Base-by-base conservation (phyloP, 2,888 invertebrate genomes). In the Choreutis nemorana region DNA sequence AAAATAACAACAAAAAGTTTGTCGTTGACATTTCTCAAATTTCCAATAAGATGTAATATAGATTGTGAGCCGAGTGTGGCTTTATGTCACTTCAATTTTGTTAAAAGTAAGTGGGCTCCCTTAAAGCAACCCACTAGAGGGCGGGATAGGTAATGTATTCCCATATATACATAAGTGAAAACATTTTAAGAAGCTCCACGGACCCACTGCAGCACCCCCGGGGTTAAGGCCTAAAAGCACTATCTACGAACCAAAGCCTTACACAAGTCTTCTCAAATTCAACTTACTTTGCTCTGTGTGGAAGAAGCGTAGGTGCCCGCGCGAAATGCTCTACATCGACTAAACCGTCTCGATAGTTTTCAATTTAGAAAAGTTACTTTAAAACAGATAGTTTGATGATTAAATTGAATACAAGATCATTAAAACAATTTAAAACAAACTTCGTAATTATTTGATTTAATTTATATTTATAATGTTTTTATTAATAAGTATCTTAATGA, bases 211-310 rank as follows among this genome's bases (percentile, higher is more conserved):
- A 70, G 66, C 73, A 75, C 79, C 78, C 75, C 62, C 60, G 78
- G 79, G 78, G 77, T 73, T 75, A 75, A 71, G 72, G 75, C 78
- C 78, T 80, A 78, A 80, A 78, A 80, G 79, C 79, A 79, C 79
- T 79, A 79, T 79, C 79, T 72, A 71, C 48, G 55, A 75, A 73
- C 71, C 75, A 75, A 77, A 77, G 78, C 77, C 71, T 72, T 75
- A 77, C n/a, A n/a, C 77, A 78, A 77, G 75, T 79, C 78, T 72
- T 73, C 78, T 75, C 73, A 70, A 79, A 79, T 78, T 75, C 78
- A 68, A 77, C 71, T 78, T 77, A 77, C 75, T 78, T 77, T 72
- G 57, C 73, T 71, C 67, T 57, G 55, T 59, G 60, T 61, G 52
- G 57, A n/a, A n/a, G n/a, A n/a, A n/a, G n/a, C n/a, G n/a, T n/a